phyloP scores from a whole-genome alignment of 2,888 invertebrate species.

The Carpatolechia fugitivella region DNA sequence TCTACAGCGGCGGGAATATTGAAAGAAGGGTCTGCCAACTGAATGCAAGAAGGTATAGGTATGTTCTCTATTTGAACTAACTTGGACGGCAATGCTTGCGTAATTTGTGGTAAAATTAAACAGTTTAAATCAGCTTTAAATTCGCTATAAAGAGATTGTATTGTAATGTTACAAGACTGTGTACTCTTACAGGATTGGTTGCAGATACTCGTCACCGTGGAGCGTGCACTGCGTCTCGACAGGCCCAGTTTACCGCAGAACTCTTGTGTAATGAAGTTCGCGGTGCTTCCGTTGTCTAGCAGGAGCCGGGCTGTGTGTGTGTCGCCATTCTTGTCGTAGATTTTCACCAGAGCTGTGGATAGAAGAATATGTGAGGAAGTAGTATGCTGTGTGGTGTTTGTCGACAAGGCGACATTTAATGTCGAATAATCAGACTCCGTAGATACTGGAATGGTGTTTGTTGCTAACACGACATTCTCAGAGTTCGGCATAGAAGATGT shows the following conservation, averaged over 20 bases:
- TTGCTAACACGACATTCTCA: no score
- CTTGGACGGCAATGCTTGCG: slow-evolving; percentile 17
- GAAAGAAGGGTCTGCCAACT: slow-evolving; percentile 16
- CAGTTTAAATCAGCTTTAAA: slow-evolving; percentile 21
- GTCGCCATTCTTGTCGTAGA: slow-evolving; percentile 4
- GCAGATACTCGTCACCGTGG: slow-evolving; percentile 13
- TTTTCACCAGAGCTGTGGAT: slow-evolving; percentile 20
- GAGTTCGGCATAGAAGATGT: no score
- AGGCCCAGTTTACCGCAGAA: background rate
- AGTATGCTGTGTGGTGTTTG: background rate
- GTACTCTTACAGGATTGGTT: slow-evolving; percentile 8
- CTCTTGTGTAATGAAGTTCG: slow-evolving; percentile 12
- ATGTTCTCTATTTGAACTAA: slow-evolving; percentile 14
- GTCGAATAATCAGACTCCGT: no score
- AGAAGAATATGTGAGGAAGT: slow-evolving; percentile 2
- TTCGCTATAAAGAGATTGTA: slow-evolving; percentile 17
- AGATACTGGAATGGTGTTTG: no score
- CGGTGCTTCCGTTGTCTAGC: slow-evolving; percentile 17
- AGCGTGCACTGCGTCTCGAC: background rate
- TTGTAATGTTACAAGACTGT: slow-evolving; percentile 8
- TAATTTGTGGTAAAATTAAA: slow-evolving; percentile 21
- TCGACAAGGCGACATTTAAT: background rate
- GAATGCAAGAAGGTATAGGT: slow-evolving; percentile 12
- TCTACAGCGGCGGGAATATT: slow-evolving; percentile 18
- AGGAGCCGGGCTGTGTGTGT: slow-evolving; percentile 8